These are phyloP conservation scores for Budorcas taxicolor DNA, from an alignment of 2,113 vertebrate species.

Conservation along the genomic window DNA sequence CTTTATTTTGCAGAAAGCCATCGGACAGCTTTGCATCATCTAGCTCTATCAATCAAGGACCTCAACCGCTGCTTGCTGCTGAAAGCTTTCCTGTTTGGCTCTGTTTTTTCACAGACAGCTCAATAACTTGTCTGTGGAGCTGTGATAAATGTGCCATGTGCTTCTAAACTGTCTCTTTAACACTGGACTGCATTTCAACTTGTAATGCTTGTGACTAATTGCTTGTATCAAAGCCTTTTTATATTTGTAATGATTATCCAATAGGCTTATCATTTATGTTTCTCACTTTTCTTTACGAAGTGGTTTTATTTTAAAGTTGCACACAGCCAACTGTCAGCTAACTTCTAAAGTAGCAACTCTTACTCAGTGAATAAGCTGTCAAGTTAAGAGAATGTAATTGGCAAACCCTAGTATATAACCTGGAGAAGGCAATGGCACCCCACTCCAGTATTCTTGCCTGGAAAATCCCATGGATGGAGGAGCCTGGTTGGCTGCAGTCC, in stretches of 20 bases:
- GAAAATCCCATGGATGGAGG: too few species aligned
- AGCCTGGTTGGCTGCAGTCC: too few species aligned
- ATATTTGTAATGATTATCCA: conserved; percentile 64
- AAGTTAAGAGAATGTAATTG: conserved; percentile 50
- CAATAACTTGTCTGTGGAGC: conserved; percentile 86
- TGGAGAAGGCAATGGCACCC: too few species aligned
- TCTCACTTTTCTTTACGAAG: conserved; percentile 38
- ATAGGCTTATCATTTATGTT: conserved; percentile 50
- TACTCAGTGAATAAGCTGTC: conserved; percentile 5
- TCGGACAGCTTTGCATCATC: conserved; percentile 83
- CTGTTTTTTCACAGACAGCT: conserved; percentile 85
- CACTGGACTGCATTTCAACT: conserved; percentile 77
- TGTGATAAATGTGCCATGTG: conserved; percentile 80
- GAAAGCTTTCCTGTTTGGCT: conserved; percentile 86
- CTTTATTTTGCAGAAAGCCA: conserved; percentile 82
- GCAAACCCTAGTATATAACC: background rate
- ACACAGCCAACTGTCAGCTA: background rate
- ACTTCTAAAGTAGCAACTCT: conserved; percentile 36
- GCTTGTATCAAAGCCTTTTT: conserved; percentile 71
- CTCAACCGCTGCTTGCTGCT: conserved; percentile 78
- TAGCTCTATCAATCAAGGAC: conserved; percentile 84
- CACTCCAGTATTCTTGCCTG: too few species aligned
- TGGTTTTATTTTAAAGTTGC: conserved; percentile 46
- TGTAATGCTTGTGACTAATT: conserved; percentile 73
- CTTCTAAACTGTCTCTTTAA: conserved; percentile 82